Evolutionary conservation across 2,113 vertebrate species (phyloP), one percentile per base, ranked within the genome.

Genomic region (Gymnocephalus cernua): DNA sequence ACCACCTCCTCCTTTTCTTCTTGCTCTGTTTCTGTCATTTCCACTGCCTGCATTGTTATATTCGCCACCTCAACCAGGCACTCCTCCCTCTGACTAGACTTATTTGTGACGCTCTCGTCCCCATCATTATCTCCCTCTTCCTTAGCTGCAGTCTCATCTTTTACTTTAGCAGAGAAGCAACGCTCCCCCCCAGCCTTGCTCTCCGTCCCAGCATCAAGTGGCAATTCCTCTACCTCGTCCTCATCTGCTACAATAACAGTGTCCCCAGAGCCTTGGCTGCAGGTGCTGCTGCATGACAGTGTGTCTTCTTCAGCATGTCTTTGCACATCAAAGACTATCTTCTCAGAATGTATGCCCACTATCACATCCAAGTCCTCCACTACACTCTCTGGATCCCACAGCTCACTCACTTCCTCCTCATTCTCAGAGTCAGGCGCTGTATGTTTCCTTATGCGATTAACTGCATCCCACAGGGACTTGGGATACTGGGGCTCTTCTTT

Each of bases 361-460:
- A 44, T 57, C 16, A 68, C 16, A 23, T 74, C 74, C 12, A 47
- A 19, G 41, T 84, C 78, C 23, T 80, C 67, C 14, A 35, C 56
- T 10, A n/a, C 16, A 21, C 67, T 84, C 74, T 92, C 90, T 75
- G 72, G 85, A 77, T 93, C 93, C 92, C 90, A 93, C 35, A 64
- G 10, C 57, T 95, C 94, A 3, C 51, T 57, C 3, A 73, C 56
- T 19, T 94, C 94, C 21, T 96, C 96, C 41, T 99, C 97, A 0
- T 95, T 96, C 86, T 98, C 97, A 0, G 98, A 98, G 86, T 98
- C 97, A 0, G 97, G 97, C 0, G 98, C 97, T 0, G 97, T 98
- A 92, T 98, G 97, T 41, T 95, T 96, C 29, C 97, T 96, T 77
- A 98, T 97, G 74, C 96, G 96, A 57, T 93, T 96, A 54, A 98